phyloP scores from a whole-genome alignment of 2,888 invertebrate species.

The Diaprepes abbreviatus region DNA sequence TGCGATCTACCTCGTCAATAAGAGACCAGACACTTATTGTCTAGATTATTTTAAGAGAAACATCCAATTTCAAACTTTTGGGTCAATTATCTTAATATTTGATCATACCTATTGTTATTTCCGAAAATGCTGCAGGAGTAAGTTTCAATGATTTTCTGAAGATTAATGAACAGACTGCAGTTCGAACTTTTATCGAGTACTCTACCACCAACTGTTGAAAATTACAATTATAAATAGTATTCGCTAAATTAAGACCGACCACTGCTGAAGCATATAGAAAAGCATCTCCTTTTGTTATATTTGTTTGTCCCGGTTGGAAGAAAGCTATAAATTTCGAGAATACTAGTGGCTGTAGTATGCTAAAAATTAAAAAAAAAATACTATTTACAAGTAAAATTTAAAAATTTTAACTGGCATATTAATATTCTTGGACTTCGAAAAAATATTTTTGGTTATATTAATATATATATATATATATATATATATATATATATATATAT shows the following conservation, averaged over 20 bases:
- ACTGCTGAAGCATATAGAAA: conserved; percentile 81
- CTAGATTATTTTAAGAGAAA: too few relatives aligned
- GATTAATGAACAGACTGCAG: conserved; percentile 84
- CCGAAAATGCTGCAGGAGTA: conserved; percentile 71
- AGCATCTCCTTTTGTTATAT: conserved; percentile 66
- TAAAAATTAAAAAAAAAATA: too few relatives aligned
- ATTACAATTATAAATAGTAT: conserved; percentile 77
- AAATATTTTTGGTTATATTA: too few relatives aligned
- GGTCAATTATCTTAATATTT: too few relatives aligned
- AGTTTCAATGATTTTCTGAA: conserved; percentile 75
- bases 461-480: too few relatives aligned
- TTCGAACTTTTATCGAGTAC: conserved; percentile 84
- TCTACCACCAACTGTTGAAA: conserved; percentile 88
- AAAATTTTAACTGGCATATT: too few relatives aligned
- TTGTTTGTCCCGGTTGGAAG: conserved; percentile 53
- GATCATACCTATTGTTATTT: conserved; percentile 72
- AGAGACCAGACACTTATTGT: too few relatives aligned
- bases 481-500: too few relatives aligned
- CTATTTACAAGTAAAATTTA: too few relatives aligned
- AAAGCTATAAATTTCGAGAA: conserved; percentile 52
- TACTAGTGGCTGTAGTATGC: conserved; percentile 28
- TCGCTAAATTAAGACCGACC: conserved; percentile 77
- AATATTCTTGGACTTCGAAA: too few relatives aligned
- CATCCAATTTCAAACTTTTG: too few relatives aligned
- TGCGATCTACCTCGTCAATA: too few relatives aligned